A percentile compares a stretch with the other conserved stretches of the same genome.
Conservation (phyloP, 2,888 invertebrate genomes). For the Vesta saturnalis region DNA sequence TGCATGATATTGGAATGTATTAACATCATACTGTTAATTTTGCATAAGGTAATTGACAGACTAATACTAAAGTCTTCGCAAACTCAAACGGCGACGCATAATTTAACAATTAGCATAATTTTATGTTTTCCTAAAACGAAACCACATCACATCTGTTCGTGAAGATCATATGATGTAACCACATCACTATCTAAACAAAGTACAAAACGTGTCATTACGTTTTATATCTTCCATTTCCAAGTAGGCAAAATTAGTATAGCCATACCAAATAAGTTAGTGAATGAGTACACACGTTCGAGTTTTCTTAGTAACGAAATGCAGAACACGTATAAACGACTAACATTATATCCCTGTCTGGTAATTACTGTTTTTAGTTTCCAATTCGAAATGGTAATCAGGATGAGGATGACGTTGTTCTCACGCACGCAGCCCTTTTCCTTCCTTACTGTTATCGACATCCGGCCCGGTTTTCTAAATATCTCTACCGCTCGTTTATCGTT, state of each 20-base stretch:
- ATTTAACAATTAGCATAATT: conserved; percentile 28
- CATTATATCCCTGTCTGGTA: conserved; percentile 49
- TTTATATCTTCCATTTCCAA: conserved; percentile 20
- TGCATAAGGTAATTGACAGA: conserved; percentile 13
- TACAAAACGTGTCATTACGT: conserved; percentile 21
- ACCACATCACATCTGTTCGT: conserved; percentile 22
- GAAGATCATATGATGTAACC: conserved; percentile 2
- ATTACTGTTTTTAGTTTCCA: conserved; percentile 55
- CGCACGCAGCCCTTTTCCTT: conserved; percentile 46
- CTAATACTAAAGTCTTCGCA: conserved; percentile 8
- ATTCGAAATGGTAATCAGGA: conserved; percentile 53
- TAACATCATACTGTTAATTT: conserved; percentile 22
- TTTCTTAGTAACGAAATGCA: conserved; percentile 29
- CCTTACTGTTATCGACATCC: conserved; percentile 48
- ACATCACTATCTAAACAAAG: not conserved
- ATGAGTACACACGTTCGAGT: conserved; percentile 21
- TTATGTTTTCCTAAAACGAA: conserved; percentile 21
- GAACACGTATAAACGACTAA: conserved; percentile 45
- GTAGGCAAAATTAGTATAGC: conserved; percentile 30
- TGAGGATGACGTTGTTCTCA: conserved; percentile 50
- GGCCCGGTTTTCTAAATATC: conserved; percentile 44
- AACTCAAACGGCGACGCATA: conserved; percentile 15
- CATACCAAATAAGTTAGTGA: conserved; percentile 33
- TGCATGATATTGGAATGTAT: too few species aligned
- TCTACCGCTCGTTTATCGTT: conserved; percentile 33